A percentile compares a stretch with the other conserved stretches of the same genome.
Conservation (phyloP, 2,113 vertebrate species). For the Tonatia bakeri region DNA sequence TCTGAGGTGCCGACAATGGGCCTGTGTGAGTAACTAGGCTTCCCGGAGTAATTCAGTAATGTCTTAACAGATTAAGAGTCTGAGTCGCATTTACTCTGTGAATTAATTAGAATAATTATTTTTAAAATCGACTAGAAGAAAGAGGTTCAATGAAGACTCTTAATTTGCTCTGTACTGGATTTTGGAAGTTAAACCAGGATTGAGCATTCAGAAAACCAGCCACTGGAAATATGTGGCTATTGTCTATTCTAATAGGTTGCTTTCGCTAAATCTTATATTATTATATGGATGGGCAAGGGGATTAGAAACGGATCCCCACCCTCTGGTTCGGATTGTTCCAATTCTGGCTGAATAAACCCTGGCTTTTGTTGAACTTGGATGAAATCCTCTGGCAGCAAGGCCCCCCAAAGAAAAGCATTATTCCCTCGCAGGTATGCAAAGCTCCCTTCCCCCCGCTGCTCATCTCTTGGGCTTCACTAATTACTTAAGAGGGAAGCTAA, state of each 20-base stretch:
- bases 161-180: conserved; percentile 73
- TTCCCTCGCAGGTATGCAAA: conserved; percentile 61
- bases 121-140: conserved; percentile 55
- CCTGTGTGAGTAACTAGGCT: conserved; percentile 24
- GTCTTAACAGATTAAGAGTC: conserved; percentile 62
- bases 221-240: conserved; percentile 69
- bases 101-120: conserved; percentile 75
- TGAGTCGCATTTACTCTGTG: conserved; percentile 54
- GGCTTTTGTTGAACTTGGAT: conserved; percentile 67
- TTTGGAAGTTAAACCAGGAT: conserved; percentile 75
- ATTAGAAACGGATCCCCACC: conserved; percentile 78
- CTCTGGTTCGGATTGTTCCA: conserved; percentile 60
- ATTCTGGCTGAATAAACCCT: conserved; percentile 65
- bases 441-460: background rate
- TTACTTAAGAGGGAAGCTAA: conserved; percentile 62
- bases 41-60: conserved; percentile 57
- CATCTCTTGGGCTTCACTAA: conserved; percentile 62
- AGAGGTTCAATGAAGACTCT: conserved; percentile 61
- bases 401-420: conserved; percentile 60
- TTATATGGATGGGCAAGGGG: conserved; percentile 73
- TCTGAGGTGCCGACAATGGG: conserved; percentile 32
- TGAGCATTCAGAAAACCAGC: conserved; percentile 72
- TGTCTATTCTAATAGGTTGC: conserved; percentile 77
- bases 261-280: conserved; percentile 71
- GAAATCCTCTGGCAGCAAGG: conserved; percentile 70